A percentile compares a stretch with the other conserved stretches of the same genome.
phyloP scores from a whole-genome alignment of 2,888 invertebrate genomes.

The Barypeithes pellucidus region DNA sequence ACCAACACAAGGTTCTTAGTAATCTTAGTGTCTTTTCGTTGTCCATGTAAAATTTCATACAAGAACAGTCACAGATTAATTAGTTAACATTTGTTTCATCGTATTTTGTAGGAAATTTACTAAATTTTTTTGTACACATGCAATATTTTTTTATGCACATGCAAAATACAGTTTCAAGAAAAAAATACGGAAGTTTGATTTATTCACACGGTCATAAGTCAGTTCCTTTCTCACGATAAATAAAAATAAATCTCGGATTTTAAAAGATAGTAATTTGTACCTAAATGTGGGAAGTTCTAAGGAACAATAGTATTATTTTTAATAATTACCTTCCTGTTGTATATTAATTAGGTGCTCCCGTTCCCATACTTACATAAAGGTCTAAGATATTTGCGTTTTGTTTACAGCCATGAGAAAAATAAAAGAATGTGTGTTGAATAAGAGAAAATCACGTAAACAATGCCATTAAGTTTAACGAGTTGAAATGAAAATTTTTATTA shows the following conservation, averaged over 20 bases:
- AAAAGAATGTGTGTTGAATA: conserved; percentile 41
- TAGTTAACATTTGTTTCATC: too few species aligned
- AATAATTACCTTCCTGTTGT: conserved; percentile 70
- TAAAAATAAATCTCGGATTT: conserved; percentile 60
- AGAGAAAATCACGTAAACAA: conserved; percentile 40
- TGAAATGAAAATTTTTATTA: conserved; percentile 25
- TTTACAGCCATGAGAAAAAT: conserved; percentile 45
- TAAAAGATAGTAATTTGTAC: conserved; percentile 61
- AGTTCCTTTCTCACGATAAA: conserved; percentile 61
- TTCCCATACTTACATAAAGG: conserved; percentile 63
- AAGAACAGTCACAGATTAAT: too few species aligned
- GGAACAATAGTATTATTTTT: conserved; percentile 69
- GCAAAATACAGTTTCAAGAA: conserved; percentile 20
- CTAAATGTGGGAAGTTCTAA: conserved; percentile 67
- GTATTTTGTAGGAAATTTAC: too few species aligned
- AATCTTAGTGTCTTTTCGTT: too few species aligned
- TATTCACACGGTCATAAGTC: conserved; percentile 53
- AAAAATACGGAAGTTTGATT: conserved; percentile 47
- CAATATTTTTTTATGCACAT: not conserved
- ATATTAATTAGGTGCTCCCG: conserved; percentile 70
- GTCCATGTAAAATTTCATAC: too few species aligned
- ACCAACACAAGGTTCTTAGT: too few species aligned
- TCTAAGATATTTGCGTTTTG: conserved; percentile 48
- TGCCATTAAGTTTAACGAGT: conserved; percentile 34
- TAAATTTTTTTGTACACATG: too few species aligned